phyloP scores from a whole-genome alignment of 2,113 vertebrate genomes.

The Hyla sarda region DNA sequence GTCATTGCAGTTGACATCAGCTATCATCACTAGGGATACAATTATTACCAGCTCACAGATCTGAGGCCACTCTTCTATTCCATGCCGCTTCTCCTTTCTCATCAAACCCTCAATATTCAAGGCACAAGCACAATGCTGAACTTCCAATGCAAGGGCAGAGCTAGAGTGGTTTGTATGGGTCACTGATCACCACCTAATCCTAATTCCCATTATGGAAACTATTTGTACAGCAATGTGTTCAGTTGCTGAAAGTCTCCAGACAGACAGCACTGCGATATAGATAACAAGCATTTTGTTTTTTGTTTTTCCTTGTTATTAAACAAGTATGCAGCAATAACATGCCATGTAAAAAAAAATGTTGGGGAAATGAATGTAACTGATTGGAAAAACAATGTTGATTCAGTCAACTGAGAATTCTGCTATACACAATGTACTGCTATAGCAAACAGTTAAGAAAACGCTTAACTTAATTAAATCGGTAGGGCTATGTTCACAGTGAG shows the following conservation, averaged over 20 bases:
- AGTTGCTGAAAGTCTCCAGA: not conserved
- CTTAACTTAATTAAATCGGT: not conserved
- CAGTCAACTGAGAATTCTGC: not conserved
- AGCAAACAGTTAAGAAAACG: not conserved
- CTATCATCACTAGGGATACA: conserved; percentile 49
- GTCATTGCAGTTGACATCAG: conserved; percentile 46
- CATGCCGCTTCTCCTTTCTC: not conserved
- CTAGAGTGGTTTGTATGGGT: conserved; percentile 4
- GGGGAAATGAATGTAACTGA: not conserved
- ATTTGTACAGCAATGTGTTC: not conserved
- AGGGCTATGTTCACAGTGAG: no score
- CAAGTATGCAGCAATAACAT: not conserved
- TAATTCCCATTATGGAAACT: conserved; percentile 18
- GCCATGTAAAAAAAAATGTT: not conserved
- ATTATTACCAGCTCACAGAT: conserved; percentile 49
- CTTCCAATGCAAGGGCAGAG: conserved; percentile 21
- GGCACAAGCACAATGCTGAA: conserved; percentile 13
- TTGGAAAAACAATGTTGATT: not conserved
- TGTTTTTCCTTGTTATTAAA: not conserved
- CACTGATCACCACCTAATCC: conserved; percentile 24
- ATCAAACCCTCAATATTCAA: conserved; percentile 38
- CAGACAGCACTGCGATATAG: not conserved
- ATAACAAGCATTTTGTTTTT: not conserved
- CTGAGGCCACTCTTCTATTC: not conserved
- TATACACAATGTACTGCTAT: not conserved